Conservation (phyloP, 1,140 invertebrate species). For the Chironomus striatipennis region DNA sequence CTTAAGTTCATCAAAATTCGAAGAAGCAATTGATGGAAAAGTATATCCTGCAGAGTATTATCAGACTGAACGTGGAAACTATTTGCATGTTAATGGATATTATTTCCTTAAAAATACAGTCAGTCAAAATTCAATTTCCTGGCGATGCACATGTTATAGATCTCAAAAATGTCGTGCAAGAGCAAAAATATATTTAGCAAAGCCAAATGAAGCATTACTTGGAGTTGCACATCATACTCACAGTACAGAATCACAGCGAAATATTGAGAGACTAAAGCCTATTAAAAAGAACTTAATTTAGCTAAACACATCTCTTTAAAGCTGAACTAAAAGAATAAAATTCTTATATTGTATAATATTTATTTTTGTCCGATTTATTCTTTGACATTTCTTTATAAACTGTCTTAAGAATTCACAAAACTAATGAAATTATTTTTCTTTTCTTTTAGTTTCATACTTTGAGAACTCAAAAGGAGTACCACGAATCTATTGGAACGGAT, state of each 20-base stretch:
- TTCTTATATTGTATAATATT: neutral
- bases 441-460: neutral
- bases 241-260: neutral
- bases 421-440: neutral
- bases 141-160: neutral
- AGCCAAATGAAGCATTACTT: neutral
- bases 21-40: neutral
- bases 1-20: neutral
- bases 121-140: neutral
- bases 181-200: neutral
- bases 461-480: neutral
- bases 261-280: neutral
- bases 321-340: neutral
- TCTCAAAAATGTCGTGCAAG: neutral
- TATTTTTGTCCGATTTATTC: too few species aligned
- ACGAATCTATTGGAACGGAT: neutral
- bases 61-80: slow-evolving; percentile 2
- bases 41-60: neutral
- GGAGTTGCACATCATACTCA: neutral
- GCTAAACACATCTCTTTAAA: neutral
- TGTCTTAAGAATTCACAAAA: neutral
- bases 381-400: too few species aligned
- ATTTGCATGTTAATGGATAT: slow-evolving; percentile 14
- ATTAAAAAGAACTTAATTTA: neutral
- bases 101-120: neutral